These are phyloP conservation scores for Bombycilla garrulus DNA, from an alignment of 2,113 vertebrate species.

Conservation along the genomic window DNA sequence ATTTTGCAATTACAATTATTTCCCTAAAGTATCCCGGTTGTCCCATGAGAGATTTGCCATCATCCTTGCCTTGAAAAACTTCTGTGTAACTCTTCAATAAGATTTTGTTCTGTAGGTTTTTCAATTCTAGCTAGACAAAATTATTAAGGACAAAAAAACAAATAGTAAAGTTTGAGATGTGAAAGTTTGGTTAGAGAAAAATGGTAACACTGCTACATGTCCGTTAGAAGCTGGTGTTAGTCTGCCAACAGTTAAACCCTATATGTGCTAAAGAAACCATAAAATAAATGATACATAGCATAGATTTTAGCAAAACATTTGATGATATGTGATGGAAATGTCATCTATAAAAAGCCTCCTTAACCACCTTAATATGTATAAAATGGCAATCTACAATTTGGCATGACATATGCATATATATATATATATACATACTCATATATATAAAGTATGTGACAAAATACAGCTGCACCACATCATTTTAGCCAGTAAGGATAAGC, in stretches of 20 bases:
- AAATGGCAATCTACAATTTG: constrained; percentile 37
- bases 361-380: constrained; percentile 25
- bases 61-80: not conserved
- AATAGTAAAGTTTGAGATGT: not conserved
- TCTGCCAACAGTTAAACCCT: constrained; percentile 5
- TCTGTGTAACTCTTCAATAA: not conserved
- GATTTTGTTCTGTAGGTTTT: not conserved
- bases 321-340: constrained; percentile 43
- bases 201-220: not conserved
- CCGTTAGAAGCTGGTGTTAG: not conserved
- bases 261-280: not conserved
- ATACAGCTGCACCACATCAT: constrained; percentile 29
- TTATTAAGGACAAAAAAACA: not conserved
- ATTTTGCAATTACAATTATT: not conserved
- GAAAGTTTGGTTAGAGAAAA: not conserved
- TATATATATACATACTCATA: not conserved
- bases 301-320: constrained; percentile 26
- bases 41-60: not conserved
- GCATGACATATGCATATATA: not conserved
- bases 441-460: not conserved
- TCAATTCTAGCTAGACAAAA: not conserved
- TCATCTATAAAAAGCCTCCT: constrained; percentile 49
- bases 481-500: constrained; percentile 10
- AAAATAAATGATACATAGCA: not conserved
- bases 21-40: not conserved